Percentiles rank a stretch among this genome's conserved stretches.
Evolutionary conservation across 1,140 invertebrate species (phyloP).

Genomic region (Drosophila repletoides): DNA sequence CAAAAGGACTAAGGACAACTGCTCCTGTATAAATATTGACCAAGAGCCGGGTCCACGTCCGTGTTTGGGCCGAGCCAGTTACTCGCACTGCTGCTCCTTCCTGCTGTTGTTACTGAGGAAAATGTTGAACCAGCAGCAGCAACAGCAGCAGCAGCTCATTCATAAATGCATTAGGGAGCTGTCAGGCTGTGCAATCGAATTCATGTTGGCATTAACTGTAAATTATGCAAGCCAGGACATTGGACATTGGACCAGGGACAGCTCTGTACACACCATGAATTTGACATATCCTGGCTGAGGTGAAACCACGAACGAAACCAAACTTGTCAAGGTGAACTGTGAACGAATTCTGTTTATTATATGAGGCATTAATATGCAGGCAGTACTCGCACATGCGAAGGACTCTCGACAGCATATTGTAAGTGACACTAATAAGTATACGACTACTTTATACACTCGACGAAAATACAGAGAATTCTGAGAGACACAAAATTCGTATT

Average conservation of each 20-base stretch:
- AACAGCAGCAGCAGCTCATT: constrained; percentile 22
- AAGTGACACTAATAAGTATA: constrained; percentile 34
- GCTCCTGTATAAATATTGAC: constrained; percentile 41
- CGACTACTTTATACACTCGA: too few relatives aligned
- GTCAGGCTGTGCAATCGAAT: constrained; percentile 44
- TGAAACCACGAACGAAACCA: constrained; percentile 12
- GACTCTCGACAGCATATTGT: constrained; percentile 18
- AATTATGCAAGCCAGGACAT: constrained; percentile 35
- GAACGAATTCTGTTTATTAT: constrained; percentile 44
- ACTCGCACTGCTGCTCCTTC: background rate
- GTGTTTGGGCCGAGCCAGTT: background rate
- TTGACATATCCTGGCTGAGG: constrained; percentile 43
- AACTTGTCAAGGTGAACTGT: constrained; percentile 45
- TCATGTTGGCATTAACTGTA: constrained; percentile 49
- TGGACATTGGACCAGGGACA: too few relatives aligned
- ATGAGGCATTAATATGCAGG: constrained; percentile 35
- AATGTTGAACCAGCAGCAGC: background rate
- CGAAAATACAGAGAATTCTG: too few relatives aligned
- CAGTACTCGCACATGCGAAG: constrained; percentile 10
- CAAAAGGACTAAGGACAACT: constrained; percentile 18
- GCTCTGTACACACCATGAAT: constrained; percentile 37
- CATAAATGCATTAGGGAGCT: constrained; percentile 48
- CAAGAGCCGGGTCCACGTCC: constrained; percentile 1
- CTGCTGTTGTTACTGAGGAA: background rate
- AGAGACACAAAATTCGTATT: too few relatives aligned